Evolutionary conservation across 1,140 invertebrate species (phyloP).

Genomic region (Anastrepha ludens): DNA sequence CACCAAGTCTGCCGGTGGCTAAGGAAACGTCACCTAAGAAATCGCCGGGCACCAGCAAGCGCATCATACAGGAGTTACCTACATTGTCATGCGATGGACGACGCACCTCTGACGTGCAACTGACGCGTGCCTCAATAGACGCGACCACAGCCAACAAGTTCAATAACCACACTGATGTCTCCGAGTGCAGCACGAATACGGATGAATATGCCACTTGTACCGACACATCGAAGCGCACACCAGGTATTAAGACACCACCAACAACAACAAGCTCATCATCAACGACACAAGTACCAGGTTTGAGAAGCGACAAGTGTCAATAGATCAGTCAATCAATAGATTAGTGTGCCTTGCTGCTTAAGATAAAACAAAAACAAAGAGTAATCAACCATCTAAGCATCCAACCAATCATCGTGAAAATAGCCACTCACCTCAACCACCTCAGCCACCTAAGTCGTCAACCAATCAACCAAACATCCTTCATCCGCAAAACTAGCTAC

Average conservation of each 20-base stretch:
- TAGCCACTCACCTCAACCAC: not conserved
- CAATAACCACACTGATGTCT: conserved; percentile 83
- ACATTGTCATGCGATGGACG: not conserved
- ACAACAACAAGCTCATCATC: conserved; percentile 73
- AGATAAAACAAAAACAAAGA: not conserved
- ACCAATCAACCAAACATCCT: not conserved
- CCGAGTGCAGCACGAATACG: conserved; percentile 89
- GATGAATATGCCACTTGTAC: conserved; percentile 88
- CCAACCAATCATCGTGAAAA: too few relatives aligned
- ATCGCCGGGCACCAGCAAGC: not conserved
- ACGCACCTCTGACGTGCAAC: not conserved
- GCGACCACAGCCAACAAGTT: conserved; percentile 55
- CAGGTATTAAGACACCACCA: conserved; percentile 74
- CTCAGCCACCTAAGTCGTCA: not conserved
- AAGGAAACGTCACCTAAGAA: conserved; percentile 58
- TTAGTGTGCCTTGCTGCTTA: conserved; percentile 48
- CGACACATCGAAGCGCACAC: conserved; percentile 85
- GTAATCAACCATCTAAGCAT: not conserved
- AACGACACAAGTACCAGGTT: conserved; percentile 74
- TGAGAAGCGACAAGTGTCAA: conserved; percentile 58
- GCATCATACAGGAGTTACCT: not conserved
- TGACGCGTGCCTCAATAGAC: not conserved
- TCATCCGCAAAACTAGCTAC: not conserved
- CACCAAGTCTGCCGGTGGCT: conserved; percentile 61
- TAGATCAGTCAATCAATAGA: conserved; percentile 39